Evolutionary conservation across 1,140 invertebrate species (phyloP), one percentile per base, ranked within the genome.

Genomic region (Drosophila busckii): DNA sequence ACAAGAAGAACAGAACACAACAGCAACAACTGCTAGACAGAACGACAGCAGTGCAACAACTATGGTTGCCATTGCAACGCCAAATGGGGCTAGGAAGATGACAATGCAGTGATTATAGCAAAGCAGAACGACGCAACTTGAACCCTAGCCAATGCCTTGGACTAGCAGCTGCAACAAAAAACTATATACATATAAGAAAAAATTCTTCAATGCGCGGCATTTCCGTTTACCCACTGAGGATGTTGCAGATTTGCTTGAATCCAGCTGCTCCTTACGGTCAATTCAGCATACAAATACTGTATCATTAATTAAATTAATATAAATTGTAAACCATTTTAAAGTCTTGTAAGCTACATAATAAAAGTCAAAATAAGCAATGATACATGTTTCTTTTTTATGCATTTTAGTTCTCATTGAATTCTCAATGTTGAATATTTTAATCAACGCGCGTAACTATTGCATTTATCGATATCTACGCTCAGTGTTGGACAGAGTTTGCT

Each of bases 81-180:
- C 28, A 56, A 49, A 56, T 22, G 25, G 49, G 37, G 42, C 44
- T 49, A 50, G 42, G 45, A 63, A 80, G 73, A 78, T 78, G 73
- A 78, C 73, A 80, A 78, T 80, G 75, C 73, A 73, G 46, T 75
- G 73, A 78, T 78, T 82, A 78, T 55, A 80, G 73, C 69, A 82
- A 80, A 65, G 62, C 71, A 78, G 62, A 78, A 69, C 65, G 35
- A 48, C 40, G 48, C 50, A 69, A 78, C 71, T 76, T 76, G 71
- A 76, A 76, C 71, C 71, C 73, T 70, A 44, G 26, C 22, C 60
- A 53, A 15, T 23, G 42, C n/a, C 40, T 52, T 52, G 34, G 12
- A 37, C 31, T 54, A 40, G 16, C 26, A 32, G 13, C 45, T 28
- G 22, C 38, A 50, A 55, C 71, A 78, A 67, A 71, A n/a, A n/a